These are phyloP conservation scores for Spea hammondii DNA, from an alignment of 2,797 vertebrate species.

Conservation along the genomic window DNA sequence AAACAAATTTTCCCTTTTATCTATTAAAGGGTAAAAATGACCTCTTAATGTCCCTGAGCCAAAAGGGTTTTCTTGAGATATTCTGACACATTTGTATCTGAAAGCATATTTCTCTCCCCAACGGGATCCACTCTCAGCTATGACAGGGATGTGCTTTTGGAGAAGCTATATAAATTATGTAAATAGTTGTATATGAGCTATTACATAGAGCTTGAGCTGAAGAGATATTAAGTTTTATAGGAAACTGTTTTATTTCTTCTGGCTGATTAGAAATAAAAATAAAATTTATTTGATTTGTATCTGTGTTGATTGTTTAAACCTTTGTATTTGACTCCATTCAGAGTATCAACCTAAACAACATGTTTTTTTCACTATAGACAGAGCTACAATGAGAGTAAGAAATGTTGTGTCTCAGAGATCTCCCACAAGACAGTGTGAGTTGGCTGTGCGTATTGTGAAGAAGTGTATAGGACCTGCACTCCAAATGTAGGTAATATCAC, in stretches of 20 bases:
- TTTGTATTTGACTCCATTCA: no score
- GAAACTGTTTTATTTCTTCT: conserved; percentile 10
- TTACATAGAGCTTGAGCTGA: conserved; percentile 32
- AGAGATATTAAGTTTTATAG: conserved; percentile 39
- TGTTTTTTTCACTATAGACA: no score
- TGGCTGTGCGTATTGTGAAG: no score
- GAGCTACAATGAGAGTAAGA: no score
- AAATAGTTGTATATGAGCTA: conserved; percentile 44
- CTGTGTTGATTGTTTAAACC: no score
- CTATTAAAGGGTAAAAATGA: conserved; percentile 50
- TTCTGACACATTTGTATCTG: conserved; percentile 48
- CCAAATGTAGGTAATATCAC: no score
- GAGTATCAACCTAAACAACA: no score
- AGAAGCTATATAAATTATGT: conserved; percentile 50
- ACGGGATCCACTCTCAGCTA: conserved; percentile 39
- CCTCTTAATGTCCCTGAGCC: conserved; percentile 46
- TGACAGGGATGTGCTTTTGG: conserved; percentile 34
- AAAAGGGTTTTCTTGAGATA: conserved; percentile 42
- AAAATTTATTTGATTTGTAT: no score
- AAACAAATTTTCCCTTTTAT: conserved; percentile 37
- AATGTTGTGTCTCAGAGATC: no score
- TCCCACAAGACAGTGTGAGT: no score
- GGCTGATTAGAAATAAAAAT: no score
- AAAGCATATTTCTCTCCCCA: conserved; percentile 49
- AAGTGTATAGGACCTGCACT: no score